Evolutionary conservation across 2,888 invertebrate species (phyloP).

Genomic region (Polydrusus cervinus): DNA sequence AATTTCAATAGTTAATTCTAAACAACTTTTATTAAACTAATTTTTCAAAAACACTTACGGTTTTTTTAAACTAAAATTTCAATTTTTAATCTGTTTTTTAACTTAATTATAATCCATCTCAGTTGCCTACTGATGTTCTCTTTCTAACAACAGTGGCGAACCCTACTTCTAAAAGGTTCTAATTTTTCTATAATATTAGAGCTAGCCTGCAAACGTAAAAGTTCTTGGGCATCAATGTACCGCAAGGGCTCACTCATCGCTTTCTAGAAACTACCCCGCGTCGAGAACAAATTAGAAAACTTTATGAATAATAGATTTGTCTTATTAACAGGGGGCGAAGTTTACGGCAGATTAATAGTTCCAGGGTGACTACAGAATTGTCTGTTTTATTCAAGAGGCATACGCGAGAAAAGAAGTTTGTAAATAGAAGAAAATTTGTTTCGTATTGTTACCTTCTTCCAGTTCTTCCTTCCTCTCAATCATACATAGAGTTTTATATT

Average conservation of each 20-base stretch:
- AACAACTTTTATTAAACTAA: too few relatives aligned
- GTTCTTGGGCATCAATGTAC: conserved; percentile 37
- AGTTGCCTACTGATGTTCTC: too few relatives aligned
- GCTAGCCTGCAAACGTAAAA: conserved; percentile 1
- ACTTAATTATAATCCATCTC: too few relatives aligned
- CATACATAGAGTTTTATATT: too few relatives aligned
- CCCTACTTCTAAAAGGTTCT: too few relatives aligned
- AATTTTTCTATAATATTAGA: too few relatives aligned
- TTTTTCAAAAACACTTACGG: too few relatives aligned
- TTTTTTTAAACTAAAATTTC: too few relatives aligned
- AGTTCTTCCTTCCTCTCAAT: too few relatives aligned
- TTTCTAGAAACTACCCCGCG: conserved; percentile 29
- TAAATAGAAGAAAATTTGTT: conserved; percentile 3
- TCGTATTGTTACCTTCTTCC: not conserved
- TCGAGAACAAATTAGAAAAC: conserved; percentile 57
- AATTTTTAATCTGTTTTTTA: too few relatives aligned
- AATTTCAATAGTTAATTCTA: too few relatives aligned
- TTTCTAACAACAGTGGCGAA: too few relatives aligned
- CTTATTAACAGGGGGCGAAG: conserved; percentile 58
- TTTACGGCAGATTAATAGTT: conserved; percentile 54
- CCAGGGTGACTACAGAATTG: conserved; percentile 52
- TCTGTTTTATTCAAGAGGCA: conserved; percentile 52
- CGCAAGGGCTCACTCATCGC: conserved; percentile 40
- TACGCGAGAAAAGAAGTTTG: conserved; percentile 18
- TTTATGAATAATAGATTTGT: conserved; percentile 61